Conservation (phyloP, 1,140 invertebrate genomes). For the Diabrotica virgifera region DNA sequence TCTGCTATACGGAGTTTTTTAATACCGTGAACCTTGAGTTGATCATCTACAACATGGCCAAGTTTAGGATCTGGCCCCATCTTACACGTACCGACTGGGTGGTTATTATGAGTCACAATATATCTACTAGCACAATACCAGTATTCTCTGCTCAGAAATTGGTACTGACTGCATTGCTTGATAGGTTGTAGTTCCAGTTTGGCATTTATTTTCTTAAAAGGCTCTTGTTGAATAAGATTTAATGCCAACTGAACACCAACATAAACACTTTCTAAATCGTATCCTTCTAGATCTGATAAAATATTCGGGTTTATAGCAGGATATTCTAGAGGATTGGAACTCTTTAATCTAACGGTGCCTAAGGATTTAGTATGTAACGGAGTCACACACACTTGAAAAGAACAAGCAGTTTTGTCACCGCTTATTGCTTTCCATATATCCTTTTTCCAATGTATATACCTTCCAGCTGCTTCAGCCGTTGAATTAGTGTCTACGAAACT, state of each 20-base stretch:
- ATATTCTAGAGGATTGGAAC: slow-evolving; percentile 66
- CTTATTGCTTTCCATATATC: neutral
- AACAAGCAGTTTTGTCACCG: slow-evolving; percentile 10
- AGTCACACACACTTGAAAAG: slow-evolving; percentile 13
- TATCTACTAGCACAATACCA: slow-evolving; percentile 46
- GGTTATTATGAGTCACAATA: slow-evolving; percentile 35
- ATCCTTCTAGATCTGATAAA: slow-evolving; percentile 48
- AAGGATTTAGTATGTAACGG: slow-evolving; percentile 66
- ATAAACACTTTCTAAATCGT: slow-evolving; percentile 53
- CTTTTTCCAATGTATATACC: neutral
- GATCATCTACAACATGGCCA: slow-evolving; percentile 52
- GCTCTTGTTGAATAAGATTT: slow-evolving; percentile 43
- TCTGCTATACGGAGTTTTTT: slow-evolving; percentile 48
- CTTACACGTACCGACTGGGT: slow-evolving; percentile 39
- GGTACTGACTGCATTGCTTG: slow-evolving; percentile 47
- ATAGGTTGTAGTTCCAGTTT: slow-evolving; percentile 47
- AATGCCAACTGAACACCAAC: slow-evolving; percentile 51
- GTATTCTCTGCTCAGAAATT: slow-evolving; percentile 59
- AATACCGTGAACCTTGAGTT: slow-evolving; percentile 46
- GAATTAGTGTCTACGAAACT: slow-evolving; percentile 4
- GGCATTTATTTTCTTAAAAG: slow-evolving; percentile 49
- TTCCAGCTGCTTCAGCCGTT: neutral
- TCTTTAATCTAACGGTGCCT: slow-evolving; percentile 65
- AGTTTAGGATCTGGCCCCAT: slow-evolving; percentile 18
- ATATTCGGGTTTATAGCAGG: slow-evolving; percentile 68